phyloP scores from a whole-genome alignment of 2,113 vertebrate genomes.

The Struthidea cinerea region DNA sequence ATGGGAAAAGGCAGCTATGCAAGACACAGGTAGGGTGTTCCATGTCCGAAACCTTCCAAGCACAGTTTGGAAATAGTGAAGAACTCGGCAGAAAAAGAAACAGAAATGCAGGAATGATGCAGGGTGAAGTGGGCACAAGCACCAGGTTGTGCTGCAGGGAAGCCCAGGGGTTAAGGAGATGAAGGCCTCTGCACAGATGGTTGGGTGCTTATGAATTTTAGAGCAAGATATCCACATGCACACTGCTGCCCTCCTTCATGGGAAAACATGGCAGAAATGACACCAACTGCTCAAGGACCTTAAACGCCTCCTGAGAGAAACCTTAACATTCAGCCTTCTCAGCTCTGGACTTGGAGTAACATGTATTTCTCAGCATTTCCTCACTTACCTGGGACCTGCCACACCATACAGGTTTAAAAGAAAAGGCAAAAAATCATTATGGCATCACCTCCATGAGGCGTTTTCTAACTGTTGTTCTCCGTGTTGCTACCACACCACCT shows the following conservation, averaged over 20 bases:
- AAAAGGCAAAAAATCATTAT: too few relatives aligned
- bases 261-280: neutral
- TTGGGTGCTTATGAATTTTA: neutral
- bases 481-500: neutral
- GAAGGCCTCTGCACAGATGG: neutral
- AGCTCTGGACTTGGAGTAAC: neutral
- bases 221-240: neutral
- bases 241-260: neutral
- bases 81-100: neutral
- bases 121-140: neutral
- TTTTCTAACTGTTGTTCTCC: neutral
- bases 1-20: neutral
- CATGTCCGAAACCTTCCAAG: neutral
- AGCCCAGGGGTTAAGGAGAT: neutral
- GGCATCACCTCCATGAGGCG: neutral
- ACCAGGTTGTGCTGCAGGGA: neutral
- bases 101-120: neutral
- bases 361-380: neutral
- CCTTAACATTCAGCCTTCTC: neutral
- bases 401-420: too few relatives aligned
- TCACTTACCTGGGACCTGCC: too few relatives aligned
- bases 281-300: neutral
- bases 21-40: neutral
- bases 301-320: neutral
- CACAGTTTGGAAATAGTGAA: neutral